Conservation (phyloP, 2,888 invertebrate species). For the Brenthis daphne region DNA sequence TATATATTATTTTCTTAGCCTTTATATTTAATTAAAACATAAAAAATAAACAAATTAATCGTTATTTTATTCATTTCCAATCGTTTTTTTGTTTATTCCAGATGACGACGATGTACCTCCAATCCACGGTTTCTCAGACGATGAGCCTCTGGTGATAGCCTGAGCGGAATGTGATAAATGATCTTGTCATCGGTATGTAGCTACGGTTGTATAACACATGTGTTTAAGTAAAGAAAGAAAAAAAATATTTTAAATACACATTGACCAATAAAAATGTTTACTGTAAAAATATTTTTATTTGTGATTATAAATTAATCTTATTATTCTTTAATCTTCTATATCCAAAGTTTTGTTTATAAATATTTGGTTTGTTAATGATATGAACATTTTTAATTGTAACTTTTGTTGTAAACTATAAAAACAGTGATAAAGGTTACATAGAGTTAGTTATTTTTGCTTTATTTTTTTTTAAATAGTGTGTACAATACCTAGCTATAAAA, state of each 20-base stretch:
- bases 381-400: neutral
- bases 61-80: too few relatives aligned
- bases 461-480: neutral
- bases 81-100: conserved; percentile 46
- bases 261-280: neutral
- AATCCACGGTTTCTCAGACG: conserved; percentile 95
- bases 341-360: neutral
- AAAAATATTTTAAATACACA: neutral
- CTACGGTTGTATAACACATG: conserved; percentile 25
- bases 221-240: neutral
- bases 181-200: conserved; percentile 58
- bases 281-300: neutral
- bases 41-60: neutral
- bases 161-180: conserved; percentile 71
- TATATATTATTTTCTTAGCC: too few relatives aligned
- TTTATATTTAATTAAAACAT: neutral
- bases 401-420: too few relatives aligned
- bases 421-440: neutral
- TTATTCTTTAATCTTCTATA: too few relatives aligned
- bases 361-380: neutral
- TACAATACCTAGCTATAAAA: conserved; percentile 26
- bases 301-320: too few relatives aligned
- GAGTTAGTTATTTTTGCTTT: neutral
- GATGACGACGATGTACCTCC: conserved; percentile 94
- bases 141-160: conserved; percentile 96